Percentiles rank a stretch among this genome's conserved stretches.
Evolutionary conservation across 2,888 invertebrate genomes (phyloP).

Genomic region (Galerucella pusilla): DNA sequence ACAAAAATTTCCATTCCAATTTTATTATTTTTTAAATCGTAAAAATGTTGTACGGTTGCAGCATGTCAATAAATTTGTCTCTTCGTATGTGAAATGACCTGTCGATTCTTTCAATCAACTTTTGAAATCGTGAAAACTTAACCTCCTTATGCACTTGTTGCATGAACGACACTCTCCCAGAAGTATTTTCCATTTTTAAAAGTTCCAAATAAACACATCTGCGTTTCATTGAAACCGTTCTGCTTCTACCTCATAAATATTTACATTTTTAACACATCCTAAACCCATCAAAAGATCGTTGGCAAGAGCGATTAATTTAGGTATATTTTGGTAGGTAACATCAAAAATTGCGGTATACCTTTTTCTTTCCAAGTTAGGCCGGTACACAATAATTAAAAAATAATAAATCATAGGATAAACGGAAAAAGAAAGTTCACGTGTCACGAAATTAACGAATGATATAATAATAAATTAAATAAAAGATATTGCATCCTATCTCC

Average conservation of each 20-base stretch:
- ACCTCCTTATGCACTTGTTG: background rate
- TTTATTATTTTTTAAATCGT: no score
- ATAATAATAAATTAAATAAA: background rate
- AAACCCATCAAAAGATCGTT: background rate
- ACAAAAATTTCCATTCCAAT: no score
- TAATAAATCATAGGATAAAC: background rate
- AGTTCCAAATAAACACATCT: background rate
- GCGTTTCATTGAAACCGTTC: background rate
- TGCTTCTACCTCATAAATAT: slow-evolving; percentile 8
- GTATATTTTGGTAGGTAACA: slow-evolving; percentile 17
- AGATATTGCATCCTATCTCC: no score
- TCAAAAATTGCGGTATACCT: slow-evolving; percentile 6
- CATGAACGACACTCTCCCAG: background rate
- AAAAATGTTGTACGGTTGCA: no score
- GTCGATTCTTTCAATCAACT: no score
- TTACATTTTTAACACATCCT: slow-evolving; percentile 11
- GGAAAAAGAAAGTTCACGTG: background rate
- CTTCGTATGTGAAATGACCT: no score
- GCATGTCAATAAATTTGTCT: no score
- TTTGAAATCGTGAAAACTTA: no score
- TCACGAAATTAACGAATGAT: background rate
- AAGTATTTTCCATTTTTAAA: background rate
- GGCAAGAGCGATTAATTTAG: slow-evolving; percentile 3
- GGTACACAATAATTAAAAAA: background rate
- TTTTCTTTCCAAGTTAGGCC: slow-evolving; percentile 41